phyloP scores from a whole-genome alignment of 2,113 vertebrate genomes.

The Seriola aureovittata region DNA sequence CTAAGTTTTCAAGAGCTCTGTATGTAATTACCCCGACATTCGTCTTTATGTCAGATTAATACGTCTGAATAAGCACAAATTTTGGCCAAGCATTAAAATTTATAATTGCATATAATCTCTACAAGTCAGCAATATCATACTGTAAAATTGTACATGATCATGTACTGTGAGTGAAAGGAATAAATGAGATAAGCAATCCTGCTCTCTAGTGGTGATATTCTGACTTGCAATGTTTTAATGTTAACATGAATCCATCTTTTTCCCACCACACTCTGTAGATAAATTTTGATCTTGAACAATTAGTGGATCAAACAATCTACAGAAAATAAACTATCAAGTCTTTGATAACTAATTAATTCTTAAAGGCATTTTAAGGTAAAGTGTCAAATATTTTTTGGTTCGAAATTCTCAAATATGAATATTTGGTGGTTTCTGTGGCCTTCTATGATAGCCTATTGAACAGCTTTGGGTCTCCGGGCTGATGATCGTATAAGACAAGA shows the following conservation, averaged over 20 bases:
- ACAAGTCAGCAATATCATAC: neutral
- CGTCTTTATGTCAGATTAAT: neutral
- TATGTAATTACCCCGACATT: neutral
- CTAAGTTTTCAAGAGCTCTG: neutral
- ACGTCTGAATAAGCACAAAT: neutral
- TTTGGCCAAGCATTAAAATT: neutral
- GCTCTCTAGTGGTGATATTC: slow-evolving; percentile 63
- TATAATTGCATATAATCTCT: neutral
- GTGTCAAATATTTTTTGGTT: too few relatives aligned
- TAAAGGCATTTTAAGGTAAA: neutral
- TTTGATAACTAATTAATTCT: neutral
- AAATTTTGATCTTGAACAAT: neutral
- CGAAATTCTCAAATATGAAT: too few relatives aligned
- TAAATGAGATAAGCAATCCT: slow-evolving; percentile 49
- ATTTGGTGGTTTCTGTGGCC: too few relatives aligned
- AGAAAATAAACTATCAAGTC: neutral
- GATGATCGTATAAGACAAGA: too few relatives aligned
- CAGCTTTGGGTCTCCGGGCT: neutral
- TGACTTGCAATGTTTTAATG: neutral
- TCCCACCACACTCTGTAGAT: too few relatives aligned
- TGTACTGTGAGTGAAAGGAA: neutral
- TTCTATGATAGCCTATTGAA: too few relatives aligned
- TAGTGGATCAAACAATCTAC: neutral
- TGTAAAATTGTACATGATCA: neutral
- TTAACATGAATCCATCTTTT: neutral